phyloP scores from a whole-genome alignment of 2,888 invertebrate genomes.

The Anticlea derivata region DNA sequence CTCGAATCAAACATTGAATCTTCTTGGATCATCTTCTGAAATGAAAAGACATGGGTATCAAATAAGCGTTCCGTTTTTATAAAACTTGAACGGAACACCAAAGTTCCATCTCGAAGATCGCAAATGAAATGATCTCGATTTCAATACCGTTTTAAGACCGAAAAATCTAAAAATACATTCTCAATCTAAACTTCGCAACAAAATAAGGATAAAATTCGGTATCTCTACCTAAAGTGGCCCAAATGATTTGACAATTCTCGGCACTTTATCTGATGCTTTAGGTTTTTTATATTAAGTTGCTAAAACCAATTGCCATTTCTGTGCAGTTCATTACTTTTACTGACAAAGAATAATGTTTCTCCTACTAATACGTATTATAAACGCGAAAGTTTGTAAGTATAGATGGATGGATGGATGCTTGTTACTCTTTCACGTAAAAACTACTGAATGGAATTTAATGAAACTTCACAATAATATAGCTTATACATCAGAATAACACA shows the following conservation, averaged over 20 bases:
- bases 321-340: too few species aligned
- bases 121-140: neutral
- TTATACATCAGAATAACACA: too few species aligned
- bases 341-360: too few species aligned
- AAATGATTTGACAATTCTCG: neutral
- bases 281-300: neutral
- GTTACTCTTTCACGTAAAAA: too few species aligned
- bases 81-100: neutral
- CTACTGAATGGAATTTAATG: too few species aligned
- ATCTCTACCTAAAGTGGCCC: neutral
- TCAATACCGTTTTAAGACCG: neutral
- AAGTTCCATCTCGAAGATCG: neutral
- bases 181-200: slow-evolving; percentile 6
- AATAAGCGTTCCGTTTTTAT: too few species aligned
- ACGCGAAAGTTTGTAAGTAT: too few species aligned
- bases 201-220: slow-evolving; percentile 4
- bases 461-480: too few species aligned
- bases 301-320: neutral
- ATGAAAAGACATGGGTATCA: too few species aligned
- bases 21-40: neutral
- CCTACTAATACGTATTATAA: too few species aligned
- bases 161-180: slow-evolving; percentile 7
- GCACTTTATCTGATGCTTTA: neutral
- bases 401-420: too few species aligned
- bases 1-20: too few species aligned